Base-by-base conservation (phyloP, 2,797 vertebrate genomes). In the Sebastes vulpes region DNA sequence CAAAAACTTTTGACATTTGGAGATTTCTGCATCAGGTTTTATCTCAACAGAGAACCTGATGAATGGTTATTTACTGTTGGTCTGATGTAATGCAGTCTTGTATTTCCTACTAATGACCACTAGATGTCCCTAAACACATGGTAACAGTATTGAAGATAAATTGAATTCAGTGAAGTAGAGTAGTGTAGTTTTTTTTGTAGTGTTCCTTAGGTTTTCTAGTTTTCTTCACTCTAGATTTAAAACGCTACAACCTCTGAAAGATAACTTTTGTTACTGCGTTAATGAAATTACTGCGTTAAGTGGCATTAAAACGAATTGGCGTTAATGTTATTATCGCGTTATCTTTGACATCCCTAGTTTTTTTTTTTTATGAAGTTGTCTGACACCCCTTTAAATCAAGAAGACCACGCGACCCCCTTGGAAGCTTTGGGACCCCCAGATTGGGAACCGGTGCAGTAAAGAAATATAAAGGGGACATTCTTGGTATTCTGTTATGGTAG, bases 71-170 rank as follows among this genome's bases (percentile, higher is more conserved):
- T 35, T 8, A 31, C 23, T 38, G 1, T n/a, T 25, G 53, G 50
- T 53, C 7, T 42, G 46, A 42, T 54, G 9, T 56, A 29, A 48
- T 32, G 1, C 28, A 14, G 28, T 28, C 6, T 29, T 70, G 68
- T 61, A 59, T 23, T 59, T 77, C 35, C 59, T 57, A 11, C 12
- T 48, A 25, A 56, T 58, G 52, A 46, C 72, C 84, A 89, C 77
- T 74, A 88, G 85, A 78, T 87, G 83, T 82, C 79, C 16, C 12
- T 77, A 53, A 65, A 42, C 28, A 68, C 65, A 65, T 69, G 32
- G 28, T 48, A n/a, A 31, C 25, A 59, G 29, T 32, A 8, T 50
- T 67, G 11, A 26, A 21, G 5, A 2, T 28, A 0, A 35, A 25
- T 21, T 31, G 18, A 21, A 48, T 48, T 68, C 9, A 56, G 5